phyloP scores from a whole-genome alignment of 1,140 invertebrate species.

The Leptoteleia sp. region DNA sequence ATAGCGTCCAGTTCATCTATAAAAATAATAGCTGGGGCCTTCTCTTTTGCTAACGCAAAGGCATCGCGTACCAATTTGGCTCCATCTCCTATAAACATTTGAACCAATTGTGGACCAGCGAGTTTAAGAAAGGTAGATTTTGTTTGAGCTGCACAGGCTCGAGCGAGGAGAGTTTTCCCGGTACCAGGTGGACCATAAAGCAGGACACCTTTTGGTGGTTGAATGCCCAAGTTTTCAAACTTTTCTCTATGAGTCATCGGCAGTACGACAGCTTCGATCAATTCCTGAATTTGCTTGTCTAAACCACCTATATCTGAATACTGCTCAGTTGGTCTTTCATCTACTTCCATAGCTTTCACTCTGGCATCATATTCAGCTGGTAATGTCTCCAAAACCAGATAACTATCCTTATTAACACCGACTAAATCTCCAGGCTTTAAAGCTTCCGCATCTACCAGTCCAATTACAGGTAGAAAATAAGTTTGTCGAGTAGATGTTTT shows the following conservation, averaged over 20 bases:
- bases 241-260: slow-evolving; percentile 99
- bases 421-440: slow-evolving; percentile 98
- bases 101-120: slow-evolving; percentile 99
- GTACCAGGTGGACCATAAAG: slow-evolving; percentile 97
- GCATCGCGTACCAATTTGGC: slow-evolving; percentile 99
- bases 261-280: slow-evolving; percentile 99
- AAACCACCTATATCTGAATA: slow-evolving; percentile 99
- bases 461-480: slow-evolving; percentile 99
- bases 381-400: slow-evolving; percentile 97
- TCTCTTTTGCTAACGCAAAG: slow-evolving; percentile 99
- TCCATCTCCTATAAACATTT: slow-evolving; percentile 99
- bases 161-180: slow-evolving; percentile 96
- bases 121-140: slow-evolving; percentile 98
- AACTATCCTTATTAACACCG: slow-evolving; percentile 99
- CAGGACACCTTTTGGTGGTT: slow-evolving; percentile 98
- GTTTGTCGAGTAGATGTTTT: slow-evolving; percentile 99
- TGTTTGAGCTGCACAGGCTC: slow-evolving; percentile 99
- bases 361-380: slow-evolving; percentile 99
- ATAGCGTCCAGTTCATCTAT: slow-evolving; percentile 99
- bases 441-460: slow-evolving; percentile 98
- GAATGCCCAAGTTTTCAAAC: slow-evolving; percentile 98
- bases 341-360: slow-evolving; percentile 99
- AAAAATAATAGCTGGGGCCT: slow-evolving; percentile 99
- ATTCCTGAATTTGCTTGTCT: slow-evolving; percentile 97
- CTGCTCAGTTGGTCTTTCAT: slow-evolving; percentile 99